Evolutionary conservation across 2,113 vertebrate genomes (phyloP).

Genomic region (Progne subis): DNA sequence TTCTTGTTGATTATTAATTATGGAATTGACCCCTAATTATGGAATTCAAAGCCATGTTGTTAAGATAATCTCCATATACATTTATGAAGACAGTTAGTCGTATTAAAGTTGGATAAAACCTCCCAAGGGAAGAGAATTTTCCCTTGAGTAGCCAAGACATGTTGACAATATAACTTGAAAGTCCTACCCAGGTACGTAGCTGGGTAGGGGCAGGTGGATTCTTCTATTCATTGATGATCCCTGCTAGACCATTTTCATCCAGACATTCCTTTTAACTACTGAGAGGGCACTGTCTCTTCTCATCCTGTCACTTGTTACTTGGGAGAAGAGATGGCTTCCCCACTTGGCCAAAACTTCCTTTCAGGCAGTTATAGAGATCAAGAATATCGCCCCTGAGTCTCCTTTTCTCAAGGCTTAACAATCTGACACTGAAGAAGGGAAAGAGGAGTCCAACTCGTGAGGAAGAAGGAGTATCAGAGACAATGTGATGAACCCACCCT

Average conservation of each 20-base stretch:
- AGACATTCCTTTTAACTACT: background rate
- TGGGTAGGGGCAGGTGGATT: background rate
- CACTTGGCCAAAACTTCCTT: no score
- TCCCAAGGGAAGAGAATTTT: background rate
- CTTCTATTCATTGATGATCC: background rate
- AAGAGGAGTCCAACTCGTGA: background rate
- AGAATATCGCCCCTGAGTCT: background rate
- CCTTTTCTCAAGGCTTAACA: background rate
- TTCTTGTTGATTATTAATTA: background rate
- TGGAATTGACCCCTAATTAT: background rate
- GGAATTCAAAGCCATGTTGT: background rate
- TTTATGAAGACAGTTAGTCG: background rate
- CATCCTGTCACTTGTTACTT: background rate
- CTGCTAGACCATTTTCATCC: background rate
- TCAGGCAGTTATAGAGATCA: background rate
- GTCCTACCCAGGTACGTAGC: background rate
- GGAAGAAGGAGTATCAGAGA: background rate
- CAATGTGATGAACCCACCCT: rapidly evolving
- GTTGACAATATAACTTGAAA: background rate
- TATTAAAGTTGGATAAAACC: background rate
- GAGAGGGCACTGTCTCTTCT: background rate
- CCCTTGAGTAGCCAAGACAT: background rate
- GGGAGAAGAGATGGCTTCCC: background rate
- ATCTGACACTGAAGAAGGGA: no score
- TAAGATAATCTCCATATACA: background rate